Base-by-base conservation (phyloP, 1,140 invertebrate species). In the Daktulosphaira vitifoliae region DNA sequence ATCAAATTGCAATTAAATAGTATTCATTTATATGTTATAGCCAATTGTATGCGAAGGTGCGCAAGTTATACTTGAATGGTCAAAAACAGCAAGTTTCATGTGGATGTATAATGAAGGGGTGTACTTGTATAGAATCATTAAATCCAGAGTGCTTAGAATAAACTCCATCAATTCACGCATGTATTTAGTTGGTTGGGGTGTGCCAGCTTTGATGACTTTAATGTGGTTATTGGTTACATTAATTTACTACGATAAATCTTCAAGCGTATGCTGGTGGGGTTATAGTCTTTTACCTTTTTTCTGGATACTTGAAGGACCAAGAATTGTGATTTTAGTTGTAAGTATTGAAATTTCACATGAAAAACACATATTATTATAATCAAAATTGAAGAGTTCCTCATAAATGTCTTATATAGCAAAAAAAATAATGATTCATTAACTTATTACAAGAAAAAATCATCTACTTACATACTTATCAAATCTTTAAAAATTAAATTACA, bases 51-150 rank as follows among this genome's bases (percentile, higher is more conserved):
- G 90, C 71, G 88, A 93, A 72, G 77, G 80, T 0, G 83, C 83
- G 51, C 90, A 89, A 72, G 80, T 89, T 0, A 74, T 92, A 1
- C 72, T 94, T 68, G 92, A 94, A 74, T 94, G 93, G 73, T 84
- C 88, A 0, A 83, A 86, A 67, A 90, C 90, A 0, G 88, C 89
- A 0, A 91, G 91, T 82, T 94, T 94, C 71, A 88, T 89, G 83
- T 95, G 91, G 91, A 94, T 94, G 90, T 92, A 94, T 70, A 85
- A 93, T 26, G 91, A 93, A 73, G 91, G 92, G 1, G 76, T 92
- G 16, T 91, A 91, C 72, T 76, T 95, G 18, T 88, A 95, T 73
- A 92, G 90, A 71, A 84, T 90, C 74, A 83, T 89, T 15, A 87
- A 90, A 26, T 81, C 79, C 80, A 68, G 56, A 73, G 64, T 68